Evolutionary conservation across 2,888 invertebrate species (phyloP), one percentile per base, ranked within the genome.

Genomic region (Meta bourneti): DNA sequence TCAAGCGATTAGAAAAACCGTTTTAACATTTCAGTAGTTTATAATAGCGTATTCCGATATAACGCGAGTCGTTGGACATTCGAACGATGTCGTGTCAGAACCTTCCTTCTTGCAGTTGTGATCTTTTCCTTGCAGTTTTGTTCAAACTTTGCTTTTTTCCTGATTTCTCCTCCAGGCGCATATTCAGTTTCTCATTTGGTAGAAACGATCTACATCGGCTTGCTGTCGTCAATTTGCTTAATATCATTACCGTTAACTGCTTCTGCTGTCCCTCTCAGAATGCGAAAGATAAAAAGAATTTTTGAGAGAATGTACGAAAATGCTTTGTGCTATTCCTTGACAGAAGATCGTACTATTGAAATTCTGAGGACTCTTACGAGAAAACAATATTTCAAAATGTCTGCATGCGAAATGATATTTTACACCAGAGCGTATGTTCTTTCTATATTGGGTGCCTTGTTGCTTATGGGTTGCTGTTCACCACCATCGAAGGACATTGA

Each of bases 401-500:
- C 75, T 7, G 84, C 84, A 8, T 85, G 75, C 49, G 48, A 61
- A 13, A n/a, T 77, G 7, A 9, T 85, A 34, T 20, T n/a, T 48
- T 85, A 75, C 20, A 75, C 13, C 6, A 75, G 84, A 61, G 49
- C 48, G 0, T 75, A 61, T n/a, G n/a, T 84, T 2, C 7, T 75
- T 2, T 54, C 74, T 61, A 20, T 84, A 61, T 85, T 85, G 61
- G 75, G 77, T 54, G 75, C 75, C 4, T 48, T 85, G 9, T 85
- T 77, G 16, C 84, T 9, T 85, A 85, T 49, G 84, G 84, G 7
- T 77, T 85, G 69, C n/a, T 77, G 8, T 85, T 77, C 13, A 19
- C 77, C 7, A 75, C 34, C 20, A 75, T 85, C 34, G 34, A 34
- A 34, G 34, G 34, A 34, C 34, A 2, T 34, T 34, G 34, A 34